Conservation (phyloP, 1,140 invertebrate species). For the Reticulitermes speratus region DNA sequence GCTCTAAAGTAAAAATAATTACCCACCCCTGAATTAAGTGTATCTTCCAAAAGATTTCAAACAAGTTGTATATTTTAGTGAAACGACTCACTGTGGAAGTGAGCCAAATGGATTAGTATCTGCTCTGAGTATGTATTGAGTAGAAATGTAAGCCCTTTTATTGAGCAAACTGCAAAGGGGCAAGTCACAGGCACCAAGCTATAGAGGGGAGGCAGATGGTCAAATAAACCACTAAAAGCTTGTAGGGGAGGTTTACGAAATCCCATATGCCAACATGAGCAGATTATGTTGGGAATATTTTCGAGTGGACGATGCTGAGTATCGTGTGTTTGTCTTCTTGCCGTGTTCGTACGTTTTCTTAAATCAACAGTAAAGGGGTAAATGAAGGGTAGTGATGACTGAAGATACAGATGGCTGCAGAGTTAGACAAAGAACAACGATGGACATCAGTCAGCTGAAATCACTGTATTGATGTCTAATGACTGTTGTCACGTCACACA, state of each 20-base stretch:
- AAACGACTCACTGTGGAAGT: not conserved
- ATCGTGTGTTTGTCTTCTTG: not conserved
- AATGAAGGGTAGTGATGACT: not conserved
- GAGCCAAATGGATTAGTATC: not conserved
- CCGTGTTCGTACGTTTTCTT: not conserved
- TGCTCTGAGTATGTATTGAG: not conserved
- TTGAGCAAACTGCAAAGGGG: not conserved
- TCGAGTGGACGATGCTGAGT: not conserved
- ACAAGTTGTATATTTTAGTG: not conserved
- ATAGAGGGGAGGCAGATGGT: not conserved
- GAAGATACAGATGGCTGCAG: not conserved
- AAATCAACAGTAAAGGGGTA: not conserved
- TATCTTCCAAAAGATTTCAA: not conserved
- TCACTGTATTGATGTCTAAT: too few species aligned
- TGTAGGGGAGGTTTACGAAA: not conserved
- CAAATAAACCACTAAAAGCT: conserved; percentile 12
- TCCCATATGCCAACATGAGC: conserved; percentile 13
- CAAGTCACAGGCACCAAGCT: not conserved
- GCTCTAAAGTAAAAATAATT: too few species aligned
- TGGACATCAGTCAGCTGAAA: too few species aligned
- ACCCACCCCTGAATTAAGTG: not conserved
- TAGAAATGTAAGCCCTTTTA: not conserved
- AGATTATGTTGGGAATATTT: not conserved
- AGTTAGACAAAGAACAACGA: not conserved
- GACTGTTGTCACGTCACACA: too few species aligned